Base-by-base conservation (phyloP, 1,140 invertebrate genomes). In the Hycleus cichorii region DNA sequence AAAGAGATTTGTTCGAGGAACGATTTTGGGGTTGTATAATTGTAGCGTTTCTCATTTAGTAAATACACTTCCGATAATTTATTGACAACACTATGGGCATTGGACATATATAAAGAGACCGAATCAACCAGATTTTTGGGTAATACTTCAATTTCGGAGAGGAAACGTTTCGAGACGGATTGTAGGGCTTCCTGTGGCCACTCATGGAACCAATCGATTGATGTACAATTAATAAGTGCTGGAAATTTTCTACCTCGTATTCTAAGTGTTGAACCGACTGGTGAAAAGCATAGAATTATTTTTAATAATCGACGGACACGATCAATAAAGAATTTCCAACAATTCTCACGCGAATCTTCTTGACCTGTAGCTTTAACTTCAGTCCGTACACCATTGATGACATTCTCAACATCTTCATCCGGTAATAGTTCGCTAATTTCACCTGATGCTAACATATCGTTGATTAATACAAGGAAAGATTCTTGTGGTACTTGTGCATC, bases 131-230 rank as follows among this genome's bases (percentile, higher is more conserved):
- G 70, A 11, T 77, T 59, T 11, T 68, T 83, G 12, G 85, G 83
- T 42, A 93, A 68, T 12, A 83, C 80, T 49, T 85, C 79, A 4
- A 92, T 83, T 70, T 92, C 87, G 24, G 82, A 75, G 10, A 97
- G 76, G 72, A 96, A 96, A 57, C 86, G 80, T 54, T 80, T 79
- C 26, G 92, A 94, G 1, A 97, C 95, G 49, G 91, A 95, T 64
- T 90, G 81, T 49, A 97, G 74, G 5, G 95, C 95, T 67, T 93
- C 86, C 71, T 86, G 81, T 0, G 95, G 94, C 94, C 95, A 97
- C 77, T 93, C 90, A 71, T 97, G 92, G 74, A 97, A 97, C 93
- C 94, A 97, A 74, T 97, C 85, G 49, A 97, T 95, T 6, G 86
- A 83, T 0, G 93, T 93, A 68, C 91, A 95, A 76, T 93, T 97